Evolutionary conservation across 2,797 vertebrate species (phyloP).

Genomic region (Pangasius sanitwongsei): DNA sequence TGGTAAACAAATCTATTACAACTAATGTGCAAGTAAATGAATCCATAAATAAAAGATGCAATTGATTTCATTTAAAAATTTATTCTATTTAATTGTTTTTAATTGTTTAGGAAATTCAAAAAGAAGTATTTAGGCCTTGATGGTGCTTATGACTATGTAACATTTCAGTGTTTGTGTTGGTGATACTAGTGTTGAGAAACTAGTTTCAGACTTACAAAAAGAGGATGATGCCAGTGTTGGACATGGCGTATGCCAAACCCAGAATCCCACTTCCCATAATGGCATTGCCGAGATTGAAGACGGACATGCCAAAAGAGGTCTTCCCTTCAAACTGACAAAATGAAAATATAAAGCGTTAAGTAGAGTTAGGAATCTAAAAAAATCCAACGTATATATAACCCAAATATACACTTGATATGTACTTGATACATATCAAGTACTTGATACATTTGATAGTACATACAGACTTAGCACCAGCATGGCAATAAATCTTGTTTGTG

Average conservation of each 20-base stretch:
- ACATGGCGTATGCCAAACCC: slow-evolving; percentile 97
- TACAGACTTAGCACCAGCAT: background rate
- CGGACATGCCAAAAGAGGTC: slow-evolving; percentile 96
- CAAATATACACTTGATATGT: background rate
- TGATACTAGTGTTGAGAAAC: background rate
- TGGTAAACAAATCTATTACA: background rate
- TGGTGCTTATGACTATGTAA: background rate
- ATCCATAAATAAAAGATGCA: background rate
- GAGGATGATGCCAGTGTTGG: slow-evolving; percentile 94
- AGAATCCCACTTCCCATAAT: slow-evolving; percentile 99
- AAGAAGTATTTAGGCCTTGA: background rate
- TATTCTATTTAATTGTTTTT: background rate
- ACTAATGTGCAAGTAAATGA: background rate
- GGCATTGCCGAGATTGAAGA: slow-evolving; percentile 98
- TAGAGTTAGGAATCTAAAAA: background rate
- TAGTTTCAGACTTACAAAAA: slow-evolving; percentile 85
- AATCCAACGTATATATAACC: background rate
- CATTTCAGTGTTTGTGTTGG: background rate
- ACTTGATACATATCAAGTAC: background rate
- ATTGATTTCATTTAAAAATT: background rate
- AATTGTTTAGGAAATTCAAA: background rate
- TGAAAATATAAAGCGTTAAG: background rate
- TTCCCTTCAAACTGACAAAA: slow-evolving; percentile 92
- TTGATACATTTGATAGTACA: background rate
- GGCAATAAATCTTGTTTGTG: background rate